Conservation (phyloP, 2,888 invertebrate species). For the Eremobia ochroleuca region DNA sequence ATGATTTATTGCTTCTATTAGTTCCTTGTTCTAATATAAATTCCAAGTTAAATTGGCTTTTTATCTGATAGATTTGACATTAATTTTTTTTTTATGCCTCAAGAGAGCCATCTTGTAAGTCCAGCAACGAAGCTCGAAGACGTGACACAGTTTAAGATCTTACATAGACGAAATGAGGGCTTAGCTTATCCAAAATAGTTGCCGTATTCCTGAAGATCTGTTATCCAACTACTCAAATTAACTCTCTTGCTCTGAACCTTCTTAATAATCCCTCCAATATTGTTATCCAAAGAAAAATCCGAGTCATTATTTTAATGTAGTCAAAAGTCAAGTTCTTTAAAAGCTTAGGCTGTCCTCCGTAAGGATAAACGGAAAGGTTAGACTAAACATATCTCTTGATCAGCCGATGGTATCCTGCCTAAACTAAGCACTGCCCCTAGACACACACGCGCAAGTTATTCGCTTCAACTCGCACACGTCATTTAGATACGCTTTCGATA, state of each 20-base stretch:
- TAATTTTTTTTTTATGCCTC: neutral
- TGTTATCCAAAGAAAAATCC: conserved; percentile 40
- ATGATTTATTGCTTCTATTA: conserved; percentile 49
- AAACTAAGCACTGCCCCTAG: conserved; percentile 58
- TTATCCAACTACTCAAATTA: conserved; percentile 2
- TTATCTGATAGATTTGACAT: neutral
- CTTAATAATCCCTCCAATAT: conserved; percentile 22
- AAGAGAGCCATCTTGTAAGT: neutral
- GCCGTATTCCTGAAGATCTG: neutral
- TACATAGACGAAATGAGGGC: neutral
- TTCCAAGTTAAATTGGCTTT: conserved; percentile 25
- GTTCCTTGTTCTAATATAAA: conserved; percentile 43
- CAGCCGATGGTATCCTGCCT: conserved; percentile 63
- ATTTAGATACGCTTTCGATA: conserved; percentile 66
- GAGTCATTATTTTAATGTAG: conserved; percentile 25
- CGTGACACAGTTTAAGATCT: neutral
- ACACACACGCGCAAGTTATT: conserved; percentile 52
- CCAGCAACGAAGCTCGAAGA: neutral
- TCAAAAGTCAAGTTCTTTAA: conserved; percentile 40
- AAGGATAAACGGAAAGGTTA: conserved; percentile 42
- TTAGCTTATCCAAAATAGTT: neutral
- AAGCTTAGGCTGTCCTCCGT: conserved; percentile 9
- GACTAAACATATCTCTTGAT: conserved; percentile 60
- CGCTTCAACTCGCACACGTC: conserved; percentile 56
- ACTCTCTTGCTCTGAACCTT: neutral